Base-by-base conservation (phyloP, 1,140 invertebrate species). In the Planococcus citri region DNA sequence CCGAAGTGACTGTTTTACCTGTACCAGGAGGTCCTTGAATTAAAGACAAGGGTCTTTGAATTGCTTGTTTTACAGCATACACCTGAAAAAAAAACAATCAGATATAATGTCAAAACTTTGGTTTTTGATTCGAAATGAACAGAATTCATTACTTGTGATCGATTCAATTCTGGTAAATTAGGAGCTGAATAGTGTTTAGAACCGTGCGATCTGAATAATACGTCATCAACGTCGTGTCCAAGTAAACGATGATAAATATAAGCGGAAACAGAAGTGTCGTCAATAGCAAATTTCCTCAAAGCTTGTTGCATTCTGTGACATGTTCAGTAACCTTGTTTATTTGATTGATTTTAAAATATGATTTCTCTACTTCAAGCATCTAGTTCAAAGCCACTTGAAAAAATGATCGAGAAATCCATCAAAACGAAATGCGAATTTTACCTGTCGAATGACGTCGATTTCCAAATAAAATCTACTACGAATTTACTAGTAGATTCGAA, bases 361-460 rank as follows among this genome's bases (percentile, higher is more conserved):
- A 37, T 37, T 14, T 37, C 33, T 8, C 14, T 14, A 37, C 33
- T 37, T 14, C 33, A 37, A 6, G 33, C 6, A 37, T 37, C 14
- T 37, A 37, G 6, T 37, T 37, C 14, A 37, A 2, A 12, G 22
- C 8, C 10, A 37, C 29, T 25, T 14, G 41, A 25, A 17, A 60
- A 9, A 9, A 60, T 60, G 20, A 60, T 20, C 6, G 20, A 8
- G 21, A 60, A 60, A 9, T 60, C 8, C 17, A n/a, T n/a, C n/a
- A n/a, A n/a, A n/a, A n/a, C n/a, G n/a, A n/a, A n/a, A n/a, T n/a
- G n/a, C n/a, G 14, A 68, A 68, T 3, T 75, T 72, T 78, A 93
- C 91, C 94, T 87, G 79, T 99, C 95, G 80, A 99, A 99, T 57
- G 93, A 95, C 0, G 96, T 99, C 99, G n/a, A n/a, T n/a, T n/a